Conservation (phyloP, 2,113 vertebrate genomes). For the Halichoerus grypus region DNA sequence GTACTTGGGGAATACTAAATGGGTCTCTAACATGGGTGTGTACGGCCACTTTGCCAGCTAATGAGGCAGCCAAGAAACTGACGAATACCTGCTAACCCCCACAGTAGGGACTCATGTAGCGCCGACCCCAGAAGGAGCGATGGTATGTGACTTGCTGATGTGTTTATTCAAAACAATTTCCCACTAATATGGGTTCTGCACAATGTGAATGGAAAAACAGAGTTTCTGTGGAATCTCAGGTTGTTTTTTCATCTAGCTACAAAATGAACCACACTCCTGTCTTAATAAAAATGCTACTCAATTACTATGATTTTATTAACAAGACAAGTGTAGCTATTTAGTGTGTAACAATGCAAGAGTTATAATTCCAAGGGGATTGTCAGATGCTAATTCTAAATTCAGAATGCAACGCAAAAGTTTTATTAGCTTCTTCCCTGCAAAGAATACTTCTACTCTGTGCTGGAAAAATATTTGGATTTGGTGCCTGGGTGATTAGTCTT, state of each 20-base stretch:
- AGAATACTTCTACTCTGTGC: slow-evolving; percentile 55
- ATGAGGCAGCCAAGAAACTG: slow-evolving; percentile 83
- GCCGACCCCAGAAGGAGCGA: slow-evolving; percentile 72
- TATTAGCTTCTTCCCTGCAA: slow-evolving; percentile 69
- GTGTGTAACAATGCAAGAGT: slow-evolving; percentile 83
- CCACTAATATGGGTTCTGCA: slow-evolving; percentile 75
- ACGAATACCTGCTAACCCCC: slow-evolving; percentile 77
- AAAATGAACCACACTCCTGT: slow-evolving; percentile 79
- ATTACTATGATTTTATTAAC: slow-evolving; percentile 84
- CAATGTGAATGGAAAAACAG: slow-evolving; percentile 56
- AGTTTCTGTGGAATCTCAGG: slow-evolving; percentile 65
- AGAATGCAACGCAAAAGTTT: slow-evolving; percentile 81
- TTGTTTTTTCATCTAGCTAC: slow-evolving; percentile 79
- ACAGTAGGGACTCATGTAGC: slow-evolving; percentile 64
- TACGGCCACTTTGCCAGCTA: slow-evolving; percentile 82
- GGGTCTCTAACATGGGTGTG: slow-evolving; percentile 74
- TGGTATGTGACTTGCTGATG: slow-evolving; percentile 74
- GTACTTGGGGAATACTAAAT: slow-evolving; percentile 74
- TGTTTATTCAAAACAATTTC: slow-evolving; percentile 82
- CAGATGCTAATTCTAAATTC: slow-evolving; percentile 81
- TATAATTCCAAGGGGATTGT: slow-evolving; percentile 84
- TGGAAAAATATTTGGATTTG: slow-evolving; percentile 74
- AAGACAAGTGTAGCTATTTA: slow-evolving; percentile 80
- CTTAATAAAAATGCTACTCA: slow-evolving; percentile 83
- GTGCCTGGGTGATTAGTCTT: slow-evolving; percentile 40